Base-by-base conservation (phyloP, 2,888 invertebrate species). In the Agrochola lychnidis region DNA sequence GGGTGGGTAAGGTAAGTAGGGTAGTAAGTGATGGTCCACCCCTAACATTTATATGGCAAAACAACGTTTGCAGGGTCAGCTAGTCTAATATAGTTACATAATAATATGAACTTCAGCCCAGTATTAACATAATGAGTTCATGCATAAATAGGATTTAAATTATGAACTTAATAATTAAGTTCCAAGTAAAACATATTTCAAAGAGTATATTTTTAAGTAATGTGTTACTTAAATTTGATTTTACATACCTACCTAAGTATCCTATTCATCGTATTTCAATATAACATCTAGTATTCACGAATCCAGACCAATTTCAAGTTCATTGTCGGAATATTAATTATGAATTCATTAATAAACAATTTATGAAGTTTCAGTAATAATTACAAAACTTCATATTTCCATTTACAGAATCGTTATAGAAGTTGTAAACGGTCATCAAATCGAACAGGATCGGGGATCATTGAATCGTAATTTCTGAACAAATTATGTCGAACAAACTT, bases 341-440 rank as follows among this genome's bases (percentile, higher is more conserved):
- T 0, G 0, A 70, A 67, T 82, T 59, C 7, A 68, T 68, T 57
- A 51, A 42, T 30, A 3, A 61, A 61, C n/a, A 62, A 45, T 45
- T 64, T 51, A 25, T 61, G 6, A 74, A 79, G 72, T 64, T 82
- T 78, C 19, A 22, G 25, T 40, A 48, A 48, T 66, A 72, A 82
- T 79, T 68, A 66, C 53, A 36, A 56, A 82, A 79, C 51, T 83
- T 79, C 19, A 71, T 70, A 78, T 59, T 80, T 71, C 19, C 66
- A n/a, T 59, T 70, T 59, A 63, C 70, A 66, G 48, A 71, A 79
- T 72, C 30, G n/a, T 51, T 71, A 12, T 36, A 56, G 25, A 74
- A 79, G 10, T 69, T 75, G 56, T 64, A 6, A 57, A 45, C 30
- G 68, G 59, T 40, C 30, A 30, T 30, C 30, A 30, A 30, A 30